phyloP scores from a whole-genome alignment of 1,140 invertebrate genomes.

The Bombus turneri region DNA sequence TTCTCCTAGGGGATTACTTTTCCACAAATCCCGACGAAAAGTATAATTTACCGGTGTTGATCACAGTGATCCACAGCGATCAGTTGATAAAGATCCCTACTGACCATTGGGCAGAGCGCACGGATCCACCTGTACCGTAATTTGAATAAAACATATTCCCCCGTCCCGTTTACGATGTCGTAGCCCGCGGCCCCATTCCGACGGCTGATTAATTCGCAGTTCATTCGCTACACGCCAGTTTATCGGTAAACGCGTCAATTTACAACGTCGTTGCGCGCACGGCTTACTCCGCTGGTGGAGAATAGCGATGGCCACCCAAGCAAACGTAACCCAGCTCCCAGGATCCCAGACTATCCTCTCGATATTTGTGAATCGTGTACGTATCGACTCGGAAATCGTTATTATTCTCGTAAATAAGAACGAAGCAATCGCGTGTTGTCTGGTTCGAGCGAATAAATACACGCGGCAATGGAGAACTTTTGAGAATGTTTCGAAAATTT shows the following conservation, averaged over 20 bases:
- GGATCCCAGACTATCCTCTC: background rate
- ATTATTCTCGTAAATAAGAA: slow-evolving; percentile 45
- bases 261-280: slow-evolving; percentile 37
- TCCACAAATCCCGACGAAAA: slow-evolving; percentile 16
- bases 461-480: background rate
- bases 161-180: slow-evolving; percentile 18
- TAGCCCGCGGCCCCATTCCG: slow-evolving; percentile 33
- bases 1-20: background rate
- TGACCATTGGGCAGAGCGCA: too few species aligned
- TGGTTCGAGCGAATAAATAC: slow-evolving; percentile 54
- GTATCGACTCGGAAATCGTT: background rate
- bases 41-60: slow-evolving; percentile 17
- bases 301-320: slow-evolving; percentile 43
- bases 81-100: slow-evolving; percentile 15
- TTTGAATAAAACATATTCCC: slow-evolving; percentile 40
- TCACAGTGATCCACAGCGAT: slow-evolving; percentile 21
- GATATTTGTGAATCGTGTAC: slow-evolving; percentile 13
- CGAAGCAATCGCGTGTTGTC: background rate
- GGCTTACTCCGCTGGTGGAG: background rate
- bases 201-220: slow-evolving; percentile 43
- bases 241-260: slow-evolving; percentile 50
- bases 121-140: slow-evolving; percentile 19
- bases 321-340: background rate
- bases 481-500: too few species aligned
- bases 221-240: slow-evolving; percentile 38